phyloP scores from a whole-genome alignment of 2,797 vertebrate species.

The Siniperca obscura region DNA sequence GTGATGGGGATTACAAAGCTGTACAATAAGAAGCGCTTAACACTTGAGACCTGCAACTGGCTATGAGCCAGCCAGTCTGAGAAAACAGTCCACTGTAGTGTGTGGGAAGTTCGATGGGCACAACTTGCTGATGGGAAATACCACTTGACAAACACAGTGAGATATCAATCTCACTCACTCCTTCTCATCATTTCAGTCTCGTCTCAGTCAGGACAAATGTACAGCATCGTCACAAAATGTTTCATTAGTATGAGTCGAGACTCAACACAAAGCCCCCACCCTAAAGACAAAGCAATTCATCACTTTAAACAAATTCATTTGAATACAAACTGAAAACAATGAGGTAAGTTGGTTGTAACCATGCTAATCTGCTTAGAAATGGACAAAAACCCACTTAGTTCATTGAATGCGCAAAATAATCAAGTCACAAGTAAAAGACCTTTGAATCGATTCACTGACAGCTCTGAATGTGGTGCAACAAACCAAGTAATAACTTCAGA shows the following conservation, averaged over 20 bases:
- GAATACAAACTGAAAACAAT: neutral
- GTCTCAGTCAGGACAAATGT: neutral
- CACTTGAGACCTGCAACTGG: neutral
- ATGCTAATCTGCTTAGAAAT: neutral
- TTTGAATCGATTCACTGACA: neutral
- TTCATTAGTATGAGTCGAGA: neutral
- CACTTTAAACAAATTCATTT: neutral
- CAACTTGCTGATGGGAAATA: neutral
- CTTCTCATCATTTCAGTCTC: neutral
- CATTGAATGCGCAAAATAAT: neutral
- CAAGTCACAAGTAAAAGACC: neutral
- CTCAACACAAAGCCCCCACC: neutral
- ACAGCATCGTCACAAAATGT: neutral
- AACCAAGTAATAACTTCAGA: neutral
- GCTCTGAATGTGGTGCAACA: neutral
- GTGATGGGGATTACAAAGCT: constrained; percentile 6
- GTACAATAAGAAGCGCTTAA: neutral
- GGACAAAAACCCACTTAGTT: neutral
- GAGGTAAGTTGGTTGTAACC: neutral
- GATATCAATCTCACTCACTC: neutral
- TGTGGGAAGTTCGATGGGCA: neutral
- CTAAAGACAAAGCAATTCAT: neutral
- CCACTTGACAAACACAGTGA: neutral
- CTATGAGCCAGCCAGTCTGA: neutral
- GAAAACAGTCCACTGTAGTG: neutral